phyloP scores from a whole-genome alignment of 2,888 invertebrate species.

The Geotrupes spiniger region DNA sequence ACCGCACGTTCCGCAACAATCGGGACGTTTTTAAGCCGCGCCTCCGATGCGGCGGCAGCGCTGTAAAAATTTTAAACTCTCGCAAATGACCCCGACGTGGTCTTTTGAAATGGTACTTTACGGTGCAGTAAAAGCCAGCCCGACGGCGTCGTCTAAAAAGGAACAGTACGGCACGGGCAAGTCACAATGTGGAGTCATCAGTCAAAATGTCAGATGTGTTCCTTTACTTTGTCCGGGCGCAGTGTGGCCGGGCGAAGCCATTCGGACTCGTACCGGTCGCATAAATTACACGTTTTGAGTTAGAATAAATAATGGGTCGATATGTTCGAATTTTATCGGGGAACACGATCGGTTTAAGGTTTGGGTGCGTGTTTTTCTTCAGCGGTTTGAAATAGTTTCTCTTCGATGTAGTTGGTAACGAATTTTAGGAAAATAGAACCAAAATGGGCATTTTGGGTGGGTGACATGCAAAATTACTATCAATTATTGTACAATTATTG shows the following conservation, averaged over 20 bases:
- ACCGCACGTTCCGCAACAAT: too few species aligned
- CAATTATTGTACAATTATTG: too few species aligned
- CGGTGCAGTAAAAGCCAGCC: slow-evolving; percentile 4
- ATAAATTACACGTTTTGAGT: slow-evolving; percentile 17
- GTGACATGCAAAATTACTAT: too few species aligned
- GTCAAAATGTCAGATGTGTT: slow-evolving; percentile 26
- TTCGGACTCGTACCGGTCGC: slow-evolving; percentile 18
- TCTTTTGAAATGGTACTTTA: slow-evolving; percentile 10
- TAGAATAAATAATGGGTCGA: slow-evolving; percentile 9
- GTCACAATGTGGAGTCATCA: slow-evolving; percentile 27
- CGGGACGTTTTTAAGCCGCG: too few species aligned
- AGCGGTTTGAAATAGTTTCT: too few species aligned
- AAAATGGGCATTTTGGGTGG: too few species aligned
- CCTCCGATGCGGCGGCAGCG: too few species aligned
- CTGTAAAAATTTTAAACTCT: neutral
- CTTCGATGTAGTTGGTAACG: too few species aligned
- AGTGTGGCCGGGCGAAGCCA: slow-evolving; percentile 16
- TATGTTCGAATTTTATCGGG: too few species aligned
- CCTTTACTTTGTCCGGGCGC: slow-evolving; percentile 13
- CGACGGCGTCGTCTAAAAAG: slow-evolving; percentile 7
- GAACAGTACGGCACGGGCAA: slow-evolving; percentile 13
- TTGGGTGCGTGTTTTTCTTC: too few species aligned
- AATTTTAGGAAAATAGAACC: too few species aligned
- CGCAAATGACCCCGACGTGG: neutral
- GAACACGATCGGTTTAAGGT: too few species aligned